These are phyloP conservation scores for Tortricodes alternella DNA, from an alignment of 2,888 invertebrate species.

Conservation along the genomic window DNA sequence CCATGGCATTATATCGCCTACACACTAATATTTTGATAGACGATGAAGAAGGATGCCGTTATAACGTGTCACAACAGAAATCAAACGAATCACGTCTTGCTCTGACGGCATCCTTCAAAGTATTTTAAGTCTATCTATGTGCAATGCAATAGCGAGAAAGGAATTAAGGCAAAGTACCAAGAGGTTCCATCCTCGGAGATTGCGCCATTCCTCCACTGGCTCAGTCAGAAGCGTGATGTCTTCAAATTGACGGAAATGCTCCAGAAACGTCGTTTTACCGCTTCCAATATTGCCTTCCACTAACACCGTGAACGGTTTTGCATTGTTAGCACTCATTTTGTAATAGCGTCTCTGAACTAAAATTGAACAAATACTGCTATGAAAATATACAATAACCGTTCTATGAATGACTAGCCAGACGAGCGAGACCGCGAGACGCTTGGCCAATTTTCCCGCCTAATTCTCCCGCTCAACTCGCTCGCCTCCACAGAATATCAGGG, in stretches of 20 bases:
- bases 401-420: neutral
- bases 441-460: conserved; percentile 59
- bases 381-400: neutral
- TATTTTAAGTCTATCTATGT: too few species aligned
- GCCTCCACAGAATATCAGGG: too few species aligned
- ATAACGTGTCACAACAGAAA: too few species aligned
- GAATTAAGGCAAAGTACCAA: conserved; percentile 68
- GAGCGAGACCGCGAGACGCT: neutral
- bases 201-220: conserved; percentile 93
- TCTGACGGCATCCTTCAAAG: too few species aligned
- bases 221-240: conserved; percentile 87
- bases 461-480: conserved; percentile 43
- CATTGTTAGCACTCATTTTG: conserved; percentile 59
- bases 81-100: too few species aligned
- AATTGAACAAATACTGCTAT: conserved; percentile 23
- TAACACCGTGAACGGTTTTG: conserved; percentile 90
- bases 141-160: too few species aligned
- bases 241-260: conserved; percentile 89
- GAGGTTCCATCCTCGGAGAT: conserved; percentile 90
- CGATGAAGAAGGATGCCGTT: too few species aligned
- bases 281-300: conserved; percentile 96
- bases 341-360: conserved; percentile 45
- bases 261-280: conserved; percentile 94
- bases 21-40: too few species aligned
- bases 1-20: too few species aligned